Base-by-base conservation (phyloP, 2,113 vertebrate species). In the Poicephalus gulielmi region DNA sequence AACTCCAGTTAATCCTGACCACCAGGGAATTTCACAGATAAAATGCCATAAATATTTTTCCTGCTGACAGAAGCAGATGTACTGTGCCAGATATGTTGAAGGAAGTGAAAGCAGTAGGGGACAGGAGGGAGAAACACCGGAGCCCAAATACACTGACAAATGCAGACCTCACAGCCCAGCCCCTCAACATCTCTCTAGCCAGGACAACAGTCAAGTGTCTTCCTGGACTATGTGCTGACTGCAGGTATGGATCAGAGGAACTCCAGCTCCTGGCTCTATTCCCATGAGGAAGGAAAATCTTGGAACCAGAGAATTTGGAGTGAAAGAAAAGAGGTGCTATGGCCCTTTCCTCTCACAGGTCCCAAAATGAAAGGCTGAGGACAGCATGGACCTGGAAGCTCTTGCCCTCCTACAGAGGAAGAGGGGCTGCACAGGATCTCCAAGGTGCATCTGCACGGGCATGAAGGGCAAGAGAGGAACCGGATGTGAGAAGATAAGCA, bases 1-100 rank as follows among this genome's bases (percentile, higher is more conserved):
- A 93, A 79, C 49, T 78, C 67, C 57, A 88, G 60, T n/a, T 90
- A 90, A 92, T 95, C 91, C 77, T 69, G 69, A 93, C n/a, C 0
- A 0, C 5, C 8, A 35, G 39, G 13, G 57, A 39, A 90, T 86
- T 86, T 86, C 47, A 92, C 57, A 94, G 55, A 81, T 55, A 76
- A 86, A 85, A 85, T 31, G 41, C 55, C 44, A 85, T n/a, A 83
- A 74, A 88, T 73, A 90, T 66, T 47, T 53, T 80, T 86, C 35
- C 59, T 71, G 49, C 43, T 76, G 69, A 94, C 80, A 92, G 70
- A 64, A 91, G 73, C 68, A 86, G 50, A n/a, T 62, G 30, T 20
- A n/a, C 27, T 24, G 41, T 67, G 30, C 18, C 44, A 77, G 59
- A 79, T 17, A 82, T 16, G 31, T 37, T 28, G 33, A 39, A 68